Percentiles rank a stretch among this genome's conserved stretches.
Evolutionary conservation across 2,797 vertebrate genomes (phyloP).

Genomic region (Typhlichthys subterraneus): DNA sequence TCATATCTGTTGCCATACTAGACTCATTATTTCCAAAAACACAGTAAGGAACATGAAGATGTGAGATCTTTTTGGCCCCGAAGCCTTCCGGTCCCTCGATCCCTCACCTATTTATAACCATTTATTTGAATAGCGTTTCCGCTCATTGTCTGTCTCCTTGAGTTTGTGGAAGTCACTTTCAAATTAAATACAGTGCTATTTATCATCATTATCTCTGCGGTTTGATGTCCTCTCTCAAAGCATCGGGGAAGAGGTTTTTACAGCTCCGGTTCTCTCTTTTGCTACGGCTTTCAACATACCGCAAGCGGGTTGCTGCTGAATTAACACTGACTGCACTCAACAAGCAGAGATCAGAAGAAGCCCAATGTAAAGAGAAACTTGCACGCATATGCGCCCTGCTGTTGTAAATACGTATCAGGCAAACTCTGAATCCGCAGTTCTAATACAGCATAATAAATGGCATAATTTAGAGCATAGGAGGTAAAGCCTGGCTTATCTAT

Average conservation of each 20-base stretch:
- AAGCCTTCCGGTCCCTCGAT: no score
- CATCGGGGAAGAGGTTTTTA: constrained; percentile 13
- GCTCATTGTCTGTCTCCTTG: no score
- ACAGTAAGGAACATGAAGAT: no score
- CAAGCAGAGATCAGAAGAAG: background rate
- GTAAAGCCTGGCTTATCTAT: background rate
- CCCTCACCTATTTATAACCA: no score
- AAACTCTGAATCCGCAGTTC: background rate
- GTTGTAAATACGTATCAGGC: background rate
- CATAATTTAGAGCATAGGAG: background rate
- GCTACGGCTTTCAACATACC: constrained; percentile 5
- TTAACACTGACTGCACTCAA: constrained; percentile 2
- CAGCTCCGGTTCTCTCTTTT: background rate
- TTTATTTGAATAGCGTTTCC: no score
- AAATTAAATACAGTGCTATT: constrained; percentile 20
- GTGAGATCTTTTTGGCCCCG: no score
- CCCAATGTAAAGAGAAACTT: constrained; percentile 1
- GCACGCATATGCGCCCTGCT: background rate
- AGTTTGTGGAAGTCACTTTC: background rate
- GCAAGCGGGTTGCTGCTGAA: background rate
- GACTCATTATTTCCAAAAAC: no score
- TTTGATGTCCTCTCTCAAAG: constrained; percentile 25
- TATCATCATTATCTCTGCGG: constrained; percentile 17
- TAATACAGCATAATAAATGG: background rate
- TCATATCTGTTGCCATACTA: no score